Conservation (phyloP, 2,797 vertebrate species). For the Myiotriccus ornatus region DNA sequence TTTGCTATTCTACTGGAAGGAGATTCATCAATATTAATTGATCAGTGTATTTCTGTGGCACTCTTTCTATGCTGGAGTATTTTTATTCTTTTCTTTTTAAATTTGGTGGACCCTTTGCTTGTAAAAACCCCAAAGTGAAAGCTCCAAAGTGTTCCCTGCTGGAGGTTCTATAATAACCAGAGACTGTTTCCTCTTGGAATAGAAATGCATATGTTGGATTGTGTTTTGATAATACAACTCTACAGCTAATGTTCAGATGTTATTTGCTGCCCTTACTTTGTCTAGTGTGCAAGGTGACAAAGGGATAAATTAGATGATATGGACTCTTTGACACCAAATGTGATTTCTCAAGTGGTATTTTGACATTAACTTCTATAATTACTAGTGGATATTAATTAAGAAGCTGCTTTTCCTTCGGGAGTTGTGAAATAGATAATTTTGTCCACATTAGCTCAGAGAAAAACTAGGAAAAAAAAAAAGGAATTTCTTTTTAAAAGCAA, state of each 20-base stretch:
- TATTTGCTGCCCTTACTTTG: background rate
- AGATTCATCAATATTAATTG: conserved; percentile 27
- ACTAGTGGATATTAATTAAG: background rate
- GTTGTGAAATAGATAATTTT: background rate
- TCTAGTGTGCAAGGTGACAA: background rate
- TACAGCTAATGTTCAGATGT: background rate
- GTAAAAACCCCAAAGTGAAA: background rate
- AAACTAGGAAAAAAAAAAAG: background rate
- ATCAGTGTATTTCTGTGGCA: background rate
- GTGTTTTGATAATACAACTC: conserved; percentile 10
- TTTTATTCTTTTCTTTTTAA: background rate
- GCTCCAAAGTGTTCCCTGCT: background rate
- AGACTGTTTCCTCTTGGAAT: conserved; percentile 23
- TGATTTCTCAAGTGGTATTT: conserved; percentile 13
- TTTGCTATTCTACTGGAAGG: conserved; percentile 1
- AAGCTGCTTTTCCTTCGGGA: background rate
- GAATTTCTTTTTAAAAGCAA: background rate
- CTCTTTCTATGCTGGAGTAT: background rate
- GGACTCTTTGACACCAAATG: background rate
- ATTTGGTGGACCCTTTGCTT: background rate
- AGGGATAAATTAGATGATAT: background rate
- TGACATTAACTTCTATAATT: conserved; percentile 2
- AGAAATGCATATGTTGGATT: background rate
- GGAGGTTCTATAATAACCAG: conserved; percentile 5
- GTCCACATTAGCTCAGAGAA: background rate